phyloP scores from a whole-genome alignment of 2,797 vertebrate genomes.

The Bufotes viridis region DNA sequence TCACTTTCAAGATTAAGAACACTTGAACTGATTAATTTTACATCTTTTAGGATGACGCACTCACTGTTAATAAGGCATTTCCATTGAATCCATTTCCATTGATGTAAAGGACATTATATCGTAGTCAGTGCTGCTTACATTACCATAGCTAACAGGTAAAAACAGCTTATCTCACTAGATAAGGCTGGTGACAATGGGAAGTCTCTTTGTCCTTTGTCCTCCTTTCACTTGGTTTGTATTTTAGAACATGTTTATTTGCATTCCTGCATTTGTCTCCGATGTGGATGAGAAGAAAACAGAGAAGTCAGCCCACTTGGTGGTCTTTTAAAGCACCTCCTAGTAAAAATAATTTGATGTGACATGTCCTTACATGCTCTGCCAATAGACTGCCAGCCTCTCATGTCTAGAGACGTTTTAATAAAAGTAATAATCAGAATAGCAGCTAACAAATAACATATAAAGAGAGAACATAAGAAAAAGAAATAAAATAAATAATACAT shows the following conservation, averaged over 20 bases:
- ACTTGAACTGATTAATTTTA: not conserved
- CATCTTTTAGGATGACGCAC: not conserved
- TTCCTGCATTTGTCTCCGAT: constrained; percentile 15
- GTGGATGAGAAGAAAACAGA: not conserved
- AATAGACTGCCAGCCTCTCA: not conserved
- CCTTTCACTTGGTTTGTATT: constrained; percentile 4
- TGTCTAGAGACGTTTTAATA: not conserved
- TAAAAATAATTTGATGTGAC: not conserved
- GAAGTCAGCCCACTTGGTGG: constrained; percentile 3
- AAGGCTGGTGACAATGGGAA: not conserved
- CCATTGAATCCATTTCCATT: not conserved
- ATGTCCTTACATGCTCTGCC: not conserved
- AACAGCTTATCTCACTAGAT: not conserved
- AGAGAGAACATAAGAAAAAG: not conserved
- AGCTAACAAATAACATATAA: not conserved
- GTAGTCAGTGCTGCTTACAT: not conserved
- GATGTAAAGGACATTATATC: not conserved
- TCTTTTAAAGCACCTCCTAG: not conserved
- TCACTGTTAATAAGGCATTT: not conserved
- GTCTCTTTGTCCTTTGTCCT: constrained; percentile 10
- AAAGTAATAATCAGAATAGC: not conserved
- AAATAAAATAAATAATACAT: too few species aligned
- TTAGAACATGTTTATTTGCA: constrained; percentile 17
- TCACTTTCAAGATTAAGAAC: not conserved
- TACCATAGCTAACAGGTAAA: not conserved